Base-by-base conservation (phyloP, 2,888 invertebrate species). In the Smittia aterrima region DNA sequence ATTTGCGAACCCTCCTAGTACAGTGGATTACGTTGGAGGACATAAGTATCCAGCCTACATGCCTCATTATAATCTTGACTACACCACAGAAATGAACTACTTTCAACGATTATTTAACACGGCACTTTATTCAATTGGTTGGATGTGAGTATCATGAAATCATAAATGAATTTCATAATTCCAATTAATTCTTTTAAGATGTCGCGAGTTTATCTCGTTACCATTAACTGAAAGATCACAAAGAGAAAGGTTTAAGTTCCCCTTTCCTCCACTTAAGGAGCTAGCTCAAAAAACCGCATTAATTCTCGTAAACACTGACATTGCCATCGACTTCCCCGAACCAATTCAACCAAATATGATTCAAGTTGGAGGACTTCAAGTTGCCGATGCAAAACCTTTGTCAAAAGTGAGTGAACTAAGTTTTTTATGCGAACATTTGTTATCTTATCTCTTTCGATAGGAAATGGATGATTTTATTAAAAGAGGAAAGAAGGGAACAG, bases 1-100 rank as follows among this genome's bases (percentile, higher is more conserved):
- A 0, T 77, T 78, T 47, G 77, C 77, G 40, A 66, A 76, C 11
- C 75, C 77, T 24, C 77, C 78, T 1, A 75, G 75, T 7, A 66
- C 76, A 22, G 20, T 75, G 7, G 68, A 76, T 9, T 41, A 75
- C 1, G 7, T 76, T 13, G 78, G 77, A 24, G 76, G 76, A 24
- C 76, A 77, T 41, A 74, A 75, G 6, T 76, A 75, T 66, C 77
- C 78, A 3, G 76, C 76, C 6, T 78, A 79, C 53, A 72, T 78
- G 20, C 78, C 78, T 0, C 74, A 58, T 24, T 75, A 25, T 40
- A 40, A 27, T 13, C 53, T 74, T 7, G 27, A 74, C 38, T 13
- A 66, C 16, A 70, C 76, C 7, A 32, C 71, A 1, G 74, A 76
- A 9, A 77, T 78, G 78, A 76, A n/a, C n/a, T 77, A 77, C 38